Conservation (phyloP, 2,113 vertebrate species). For the Cervus canadensis region DNA sequence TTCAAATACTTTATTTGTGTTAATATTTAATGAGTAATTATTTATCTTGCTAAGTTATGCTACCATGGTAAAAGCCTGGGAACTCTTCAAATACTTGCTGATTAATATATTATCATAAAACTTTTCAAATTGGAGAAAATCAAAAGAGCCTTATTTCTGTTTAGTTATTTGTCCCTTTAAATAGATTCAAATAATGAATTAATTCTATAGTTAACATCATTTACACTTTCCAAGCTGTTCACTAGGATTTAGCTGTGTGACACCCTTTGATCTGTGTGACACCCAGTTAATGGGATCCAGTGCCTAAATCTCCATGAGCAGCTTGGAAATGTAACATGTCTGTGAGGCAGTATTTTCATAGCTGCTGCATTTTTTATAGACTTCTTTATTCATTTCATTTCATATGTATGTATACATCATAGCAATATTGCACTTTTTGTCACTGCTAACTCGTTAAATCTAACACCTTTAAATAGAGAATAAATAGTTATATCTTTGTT, state of each 20-base stretch:
- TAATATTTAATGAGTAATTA: background rate
- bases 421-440: background rate
- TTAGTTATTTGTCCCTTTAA: background rate
- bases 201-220: background rate
- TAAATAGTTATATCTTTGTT: background rate
- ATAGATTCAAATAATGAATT: slow-evolving; percentile 15
- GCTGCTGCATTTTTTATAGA: background rate
- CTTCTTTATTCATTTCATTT: background rate
- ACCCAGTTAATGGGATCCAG: slow-evolving; percentile 27
- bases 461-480: background rate
- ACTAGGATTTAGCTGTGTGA: slow-evolving; percentile 14
- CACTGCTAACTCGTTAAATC: background rate
- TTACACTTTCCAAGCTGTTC: slow-evolving; percentile 7
- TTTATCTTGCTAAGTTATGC: background rate
- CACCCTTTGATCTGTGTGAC: slow-evolving; percentile 22
- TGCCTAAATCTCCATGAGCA: slow-evolving; percentile 17
- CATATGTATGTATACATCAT: background rate
- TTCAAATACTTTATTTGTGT: background rate
- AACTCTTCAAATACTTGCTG: background rate
- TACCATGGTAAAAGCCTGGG: background rate
- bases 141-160: background rate
- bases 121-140: background rate
- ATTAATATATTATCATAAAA: background rate
- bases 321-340: slow-evolving; percentile 19
- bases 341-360: background rate